Evolutionary conservation across 1,140 invertebrate genomes (phyloP), one percentile per base, ranked within the genome.

Genomic region (Apis dorsata): DNA sequence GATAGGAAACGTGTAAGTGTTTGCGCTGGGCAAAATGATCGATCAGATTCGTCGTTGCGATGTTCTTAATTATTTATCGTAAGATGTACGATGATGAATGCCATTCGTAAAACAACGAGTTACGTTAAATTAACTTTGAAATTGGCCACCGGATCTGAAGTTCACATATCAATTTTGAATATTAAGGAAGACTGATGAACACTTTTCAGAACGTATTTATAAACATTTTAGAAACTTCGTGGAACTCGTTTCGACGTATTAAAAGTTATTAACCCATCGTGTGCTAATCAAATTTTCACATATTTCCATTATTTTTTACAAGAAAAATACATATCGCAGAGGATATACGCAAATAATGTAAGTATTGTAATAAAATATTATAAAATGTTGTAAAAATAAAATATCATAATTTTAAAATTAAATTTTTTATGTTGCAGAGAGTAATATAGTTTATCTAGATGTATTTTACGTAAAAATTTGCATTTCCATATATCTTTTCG

Each of bases 101-200:
- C n/a, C 9, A 57, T 13, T 68, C 53, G 53, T 57, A 17, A 21
- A 78, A 69, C 76, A 59, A 13, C 15, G 24, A 13, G 19, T 68
- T 68, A 55, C 51, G 53, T 49, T 57, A 79, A 79, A 79, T 79
- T 71, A 79, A 17, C n/a, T 79, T 62, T 62, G 49, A 79, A 79
- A 79, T 57, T 69, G 44, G 24, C 17, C 15, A 3, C 55, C 9
- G 49, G 11, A 60, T 62, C 55, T 3, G 7, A 71, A 74, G 57
- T 74, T 74, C 57, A 19, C 34, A 34, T 60, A 74, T 74, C 57
- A 74, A 79, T 17, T 79, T 60, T 62, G 57, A 62, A 62, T 79
- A 72, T 72, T 71, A 62, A 72, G 49, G 65, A 72, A 79, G 68
- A 79, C 68, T 34, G 77, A 79, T 79, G 68, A 71, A 79, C n/a